A percentile compares a stretch with the other conserved stretches of the same genome.
Evolutionary conservation across 2,113 vertebrate genomes (phyloP).

Genomic region (Cacatua alba): DNA sequence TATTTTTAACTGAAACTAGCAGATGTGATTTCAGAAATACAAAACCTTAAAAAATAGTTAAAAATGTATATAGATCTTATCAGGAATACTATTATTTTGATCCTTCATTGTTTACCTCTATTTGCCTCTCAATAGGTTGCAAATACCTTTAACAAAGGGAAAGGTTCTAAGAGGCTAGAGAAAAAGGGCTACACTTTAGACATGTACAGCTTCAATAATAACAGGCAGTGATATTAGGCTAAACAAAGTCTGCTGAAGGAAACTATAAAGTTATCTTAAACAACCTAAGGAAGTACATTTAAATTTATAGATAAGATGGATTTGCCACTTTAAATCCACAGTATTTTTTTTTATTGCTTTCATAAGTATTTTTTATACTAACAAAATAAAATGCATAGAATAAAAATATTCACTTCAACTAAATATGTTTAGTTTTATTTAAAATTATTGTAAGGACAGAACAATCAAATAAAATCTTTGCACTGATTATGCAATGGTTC

Average conservation of each 20-base stretch:
- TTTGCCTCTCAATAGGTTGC: too few species aligned
- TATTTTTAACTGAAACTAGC: neutral
- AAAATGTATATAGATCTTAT: too few species aligned
- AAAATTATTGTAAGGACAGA: neutral
- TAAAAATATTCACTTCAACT: neutral
- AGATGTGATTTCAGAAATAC: neutral
- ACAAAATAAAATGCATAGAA: neutral
- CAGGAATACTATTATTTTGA: too few species aligned
- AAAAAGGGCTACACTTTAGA: neutral
- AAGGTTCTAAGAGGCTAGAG: too few species aligned
- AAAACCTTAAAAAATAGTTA: neutral
- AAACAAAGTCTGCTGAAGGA: too few species aligned
- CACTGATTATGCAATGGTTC: neutral
- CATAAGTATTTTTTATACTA: neutral
- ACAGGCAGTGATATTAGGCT: neutral
- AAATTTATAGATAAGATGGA: neutral
- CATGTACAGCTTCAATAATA: neutral
- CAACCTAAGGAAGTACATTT: too few species aligned
- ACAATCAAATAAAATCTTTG: neutral
- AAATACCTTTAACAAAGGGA: too few species aligned
- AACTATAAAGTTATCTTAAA: too few species aligned
- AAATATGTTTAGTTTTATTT: neutral
- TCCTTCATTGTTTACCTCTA: too few species aligned
- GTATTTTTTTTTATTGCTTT: neutral
- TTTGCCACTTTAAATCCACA: neutral